Base-by-base conservation (phyloP, 2,797 vertebrate species). In the Merluccius polli region DNA sequence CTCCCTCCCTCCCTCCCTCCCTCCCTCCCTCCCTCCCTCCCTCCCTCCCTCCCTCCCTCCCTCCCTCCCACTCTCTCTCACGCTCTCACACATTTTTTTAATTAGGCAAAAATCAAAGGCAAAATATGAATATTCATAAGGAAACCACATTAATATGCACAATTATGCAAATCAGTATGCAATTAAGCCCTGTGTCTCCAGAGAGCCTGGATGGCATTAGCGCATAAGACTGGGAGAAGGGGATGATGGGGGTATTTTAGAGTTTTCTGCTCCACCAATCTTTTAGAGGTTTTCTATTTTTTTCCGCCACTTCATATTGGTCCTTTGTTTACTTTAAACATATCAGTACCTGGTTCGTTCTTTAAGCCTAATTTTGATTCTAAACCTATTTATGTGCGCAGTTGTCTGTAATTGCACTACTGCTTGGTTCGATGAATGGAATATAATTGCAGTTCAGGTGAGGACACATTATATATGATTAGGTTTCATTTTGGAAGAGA, bases 101-200 rank as follows among this genome's bases (percentile, higher is more conserved):
- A 96, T 97, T 95, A 94, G 94, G 93, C 95, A 95, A 95, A 96
- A 94, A 95, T 93, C 93, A 94, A 96, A 96, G 93, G 84, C 88
- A 72, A 84, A 83, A 70, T 90, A 96, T 96, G 96, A 96, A 98
- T 98, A 98, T 98, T 97, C 95, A 97, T 96, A 93, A 95, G 94
- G 86, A 79, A 79, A 81, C 7, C 6, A 30, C 94, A 96, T 98
- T 98, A 96, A 97, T 98, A 98, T 98, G 96, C 96, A 96, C 93
- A 95, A 95, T 96, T 95, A 97, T 99, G 96, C 93, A 98, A 97
- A 98, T 97, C 90, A 96, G 95, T 87, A 90, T 94, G 92, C 95
- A 96, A 95, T 98, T 98, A 98, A 98, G 95, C 94, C 90, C 87
- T 90, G 91, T 93, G 93, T 95, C 94, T 95, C 94, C 88, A 86